Evolutionary conservation across 2,888 invertebrate species (phyloP), one percentile per base, ranked within the genome.

Genomic region (Kryphioiulus occultus): DNA sequence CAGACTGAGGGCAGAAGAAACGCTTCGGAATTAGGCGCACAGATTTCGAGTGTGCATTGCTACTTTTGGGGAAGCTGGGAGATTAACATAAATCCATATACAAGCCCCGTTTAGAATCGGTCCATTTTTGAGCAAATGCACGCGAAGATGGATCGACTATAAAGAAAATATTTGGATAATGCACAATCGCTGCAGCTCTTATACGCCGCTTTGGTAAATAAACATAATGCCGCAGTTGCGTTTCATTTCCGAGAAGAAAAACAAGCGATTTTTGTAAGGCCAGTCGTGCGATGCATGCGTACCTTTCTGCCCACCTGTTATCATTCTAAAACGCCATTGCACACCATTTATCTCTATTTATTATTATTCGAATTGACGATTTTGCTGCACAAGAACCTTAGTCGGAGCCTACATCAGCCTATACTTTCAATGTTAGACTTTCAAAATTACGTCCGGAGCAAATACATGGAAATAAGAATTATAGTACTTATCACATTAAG

Each of bases 81-180:
- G 78, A 78, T 78, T 78, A 78, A 30, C 78, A 78, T 78, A 78
- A 78, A 78, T 78, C 78, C 78, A 78, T 78, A 78, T 30, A 78
- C 30, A 15, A 78, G 12, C 78, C 30, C 30, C 78, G 30, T 78
- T 78, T 30, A 30, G 30, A 78, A 78, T 78, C 78, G 30, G 78
- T 78, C 30, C 78, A 78, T 78, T 78, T 78, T 78, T 30, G 22
- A 1, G 68, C 26, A 26, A 68, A 26, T 68, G 30, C 78, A 78
- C 12, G 15, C 78, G 12, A 9, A 15, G 44, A 15, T n/a, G 53
- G 44, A 44, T 30, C 15, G 30, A 78, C 30, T 12, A 30, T 78
- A 78, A 78, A 78, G 78, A 78, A 78, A 78, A 78, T 78, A 78
- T 78, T 78, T 78, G 26, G 78, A 78, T 78, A 78, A 78, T 78